Evolutionary conservation across 2,113 vertebrate genomes (phyloP).

Genomic region (Nothoprocta pentlandii): DNA sequence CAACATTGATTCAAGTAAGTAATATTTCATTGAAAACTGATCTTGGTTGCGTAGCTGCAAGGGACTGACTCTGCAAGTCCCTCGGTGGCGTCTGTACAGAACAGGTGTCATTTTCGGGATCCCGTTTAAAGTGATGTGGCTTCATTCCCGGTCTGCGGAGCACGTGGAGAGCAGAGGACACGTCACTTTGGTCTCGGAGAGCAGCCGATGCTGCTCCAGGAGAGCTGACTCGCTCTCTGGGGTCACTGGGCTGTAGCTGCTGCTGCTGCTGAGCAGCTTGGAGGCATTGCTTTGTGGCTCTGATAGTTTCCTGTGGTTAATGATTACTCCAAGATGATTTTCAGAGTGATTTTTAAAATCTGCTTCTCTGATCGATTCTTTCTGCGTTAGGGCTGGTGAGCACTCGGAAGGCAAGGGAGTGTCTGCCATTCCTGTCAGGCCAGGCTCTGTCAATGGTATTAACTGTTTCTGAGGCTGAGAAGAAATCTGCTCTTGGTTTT

Average conservation of each 20-base stretch:
- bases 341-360: slow-evolving; percentile 46
- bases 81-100: slow-evolving; percentile 1
- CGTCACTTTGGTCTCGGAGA: slow-evolving; percentile 65
- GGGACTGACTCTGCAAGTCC: slow-evolving; percentile 13
- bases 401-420: slow-evolving; percentile 35
- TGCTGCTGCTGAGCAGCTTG: neutral
- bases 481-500: neutral
- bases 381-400: slow-evolving; percentile 9
- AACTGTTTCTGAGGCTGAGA: neutral
- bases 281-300: slow-evolving; percentile 16
- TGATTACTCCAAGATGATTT: slow-evolving; percentile 60
- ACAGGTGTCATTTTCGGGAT: slow-evolving; percentile 5
- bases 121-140: neutral
- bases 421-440: neutral
- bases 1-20: slow-evolving; percentile 85
- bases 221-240: slow-evolving; percentile 58
- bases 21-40: slow-evolving; percentile 77
- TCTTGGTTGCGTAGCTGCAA: slow-evolving; percentile 69
- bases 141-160: neutral
- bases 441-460: neutral
- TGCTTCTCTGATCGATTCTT: slow-evolving; percentile 43
- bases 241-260: slow-evolving; percentile 37
- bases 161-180: slow-evolving; percentile 54
- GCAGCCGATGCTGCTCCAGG: slow-evolving; percentile 54
- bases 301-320: neutral